Evolutionary conservation across 1,140 invertebrate genomes (phyloP).

Genomic region (Drosophila repleta): DNA sequence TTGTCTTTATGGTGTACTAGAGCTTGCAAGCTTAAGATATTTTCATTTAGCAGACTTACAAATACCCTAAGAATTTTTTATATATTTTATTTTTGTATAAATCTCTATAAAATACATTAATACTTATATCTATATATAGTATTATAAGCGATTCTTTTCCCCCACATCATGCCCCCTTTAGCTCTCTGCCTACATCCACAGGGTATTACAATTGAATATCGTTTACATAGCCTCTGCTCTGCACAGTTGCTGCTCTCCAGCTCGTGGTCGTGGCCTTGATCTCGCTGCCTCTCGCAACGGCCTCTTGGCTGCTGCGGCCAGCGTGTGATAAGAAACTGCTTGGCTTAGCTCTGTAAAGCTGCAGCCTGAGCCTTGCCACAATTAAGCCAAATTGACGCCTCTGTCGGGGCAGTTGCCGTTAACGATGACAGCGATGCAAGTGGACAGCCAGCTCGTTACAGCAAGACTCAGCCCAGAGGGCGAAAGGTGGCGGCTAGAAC

Average conservation of each 20-base stretch:
- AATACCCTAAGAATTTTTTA: no score
- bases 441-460: conserved; percentile 24
- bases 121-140: no score
- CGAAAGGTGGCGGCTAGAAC: background rate
- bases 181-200: background rate
- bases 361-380: conserved; percentile 42
- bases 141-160: no score
- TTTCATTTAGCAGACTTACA: background rate
- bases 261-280: conserved; percentile 20
- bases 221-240: background rate
- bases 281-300: background rate
- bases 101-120: background rate
- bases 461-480: background rate
- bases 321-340: conserved; percentile 13
- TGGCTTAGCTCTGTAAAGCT: conserved; percentile 5
- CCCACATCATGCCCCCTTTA: background rate
- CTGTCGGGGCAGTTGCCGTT: conserved; percentile 36
- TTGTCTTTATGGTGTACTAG: no score
- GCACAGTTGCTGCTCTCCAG: background rate
- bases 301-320: background rate
- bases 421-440: conserved; percentile 41
- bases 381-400: conserved; percentile 75
- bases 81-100: background rate
- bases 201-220: conserved; percentile 22
- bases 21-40: no score